A percentile compares a stretch with the other conserved stretches of the same genome.
phyloP scores from a whole-genome alignment of 2,113 vertebrate species.

The Passer domesticus region DNA sequence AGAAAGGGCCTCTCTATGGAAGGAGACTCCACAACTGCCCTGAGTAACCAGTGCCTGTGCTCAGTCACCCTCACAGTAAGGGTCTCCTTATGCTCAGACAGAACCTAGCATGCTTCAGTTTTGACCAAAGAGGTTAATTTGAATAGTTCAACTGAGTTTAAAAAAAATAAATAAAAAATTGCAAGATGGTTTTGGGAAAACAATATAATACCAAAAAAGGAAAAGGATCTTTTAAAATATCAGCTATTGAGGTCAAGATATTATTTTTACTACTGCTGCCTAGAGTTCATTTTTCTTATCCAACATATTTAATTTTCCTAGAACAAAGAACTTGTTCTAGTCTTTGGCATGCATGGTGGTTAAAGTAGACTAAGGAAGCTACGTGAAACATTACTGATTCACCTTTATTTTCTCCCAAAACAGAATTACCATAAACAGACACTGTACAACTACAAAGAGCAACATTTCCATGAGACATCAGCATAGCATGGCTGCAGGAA shows the following conservation, averaged over 20 bases:
- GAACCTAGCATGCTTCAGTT: neutral
- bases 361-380: neutral
- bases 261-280: neutral
- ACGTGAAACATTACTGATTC: neutral
- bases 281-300: neutral
- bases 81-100: neutral
- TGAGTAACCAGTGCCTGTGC: neutral
- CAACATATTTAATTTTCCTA: neutral
- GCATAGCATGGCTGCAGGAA: fast-evolving
- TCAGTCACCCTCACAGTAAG: neutral
- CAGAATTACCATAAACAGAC: neutral
- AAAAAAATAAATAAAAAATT: too few species aligned
- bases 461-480: neutral
- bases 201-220: neutral
- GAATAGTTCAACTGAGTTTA: neutral
- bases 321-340: neutral
- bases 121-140: neutral
- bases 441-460: neutral
- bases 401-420: neutral
- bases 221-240: neutral
- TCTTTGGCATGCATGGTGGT: neutral
- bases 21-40: neutral
- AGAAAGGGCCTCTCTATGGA: neutral
- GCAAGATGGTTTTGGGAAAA: neutral
- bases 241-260: neutral